These are phyloP conservation scores for Pristionchus japonicus DNA, from an alignment of 2,888 invertebrate species.

Conservation along the genomic window DNA sequence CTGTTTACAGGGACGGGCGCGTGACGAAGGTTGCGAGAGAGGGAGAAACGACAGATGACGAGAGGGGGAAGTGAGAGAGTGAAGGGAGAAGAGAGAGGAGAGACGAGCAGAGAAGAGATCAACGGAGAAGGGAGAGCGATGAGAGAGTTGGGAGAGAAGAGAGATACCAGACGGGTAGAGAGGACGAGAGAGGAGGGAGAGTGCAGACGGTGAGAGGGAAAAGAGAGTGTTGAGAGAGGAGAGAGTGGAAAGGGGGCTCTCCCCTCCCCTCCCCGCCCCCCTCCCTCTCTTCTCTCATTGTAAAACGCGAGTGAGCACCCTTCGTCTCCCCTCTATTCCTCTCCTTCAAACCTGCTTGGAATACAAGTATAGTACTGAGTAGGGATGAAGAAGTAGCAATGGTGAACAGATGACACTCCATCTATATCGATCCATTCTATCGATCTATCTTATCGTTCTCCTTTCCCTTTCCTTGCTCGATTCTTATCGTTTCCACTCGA, in stretches of 20 bases:
- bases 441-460: not conserved
- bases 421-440: not conserved
- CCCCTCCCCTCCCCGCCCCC: constrained; percentile 35
- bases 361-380: constrained; percentile 15
- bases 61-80: not conserved
- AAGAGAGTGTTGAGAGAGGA: not conserved
- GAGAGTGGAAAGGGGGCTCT: constrained; percentile 39
- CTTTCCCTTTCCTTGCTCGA: not conserved
- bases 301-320: constrained; percentile 19
- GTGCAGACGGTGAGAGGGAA: not conserved
- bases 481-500: not conserved
- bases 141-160: not conserved
- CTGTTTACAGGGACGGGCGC: constrained; percentile 47
- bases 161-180: not conserved
- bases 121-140: not conserved
- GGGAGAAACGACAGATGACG: not conserved
- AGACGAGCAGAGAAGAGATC: not conserved
- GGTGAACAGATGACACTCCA: not conserved
- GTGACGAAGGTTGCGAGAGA: constrained; percentile 39
- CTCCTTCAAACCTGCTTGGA: constrained; percentile 19
- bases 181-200: not conserved
- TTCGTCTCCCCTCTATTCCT: constrained; percentile 35
- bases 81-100: not conserved
- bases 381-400: not conserved
- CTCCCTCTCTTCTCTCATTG: constrained; percentile 43